Percentiles rank a stretch among this genome's conserved stretches.
Conservation (phyloP, 2,797 vertebrate genomes). For the Falco novaeseelandiae region DNA sequence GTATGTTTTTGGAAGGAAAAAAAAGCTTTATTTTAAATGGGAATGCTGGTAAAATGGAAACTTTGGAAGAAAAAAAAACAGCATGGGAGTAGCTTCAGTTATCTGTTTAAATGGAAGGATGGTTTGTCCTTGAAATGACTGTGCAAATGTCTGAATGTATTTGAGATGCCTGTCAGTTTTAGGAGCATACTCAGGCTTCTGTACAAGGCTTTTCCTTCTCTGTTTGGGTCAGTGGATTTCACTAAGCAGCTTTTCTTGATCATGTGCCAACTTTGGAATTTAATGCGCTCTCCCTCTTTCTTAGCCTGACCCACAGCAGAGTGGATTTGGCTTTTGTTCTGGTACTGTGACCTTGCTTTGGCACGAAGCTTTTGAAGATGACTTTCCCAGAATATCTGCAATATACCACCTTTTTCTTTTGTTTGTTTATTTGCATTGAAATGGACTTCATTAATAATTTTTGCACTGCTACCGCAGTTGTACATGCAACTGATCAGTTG, state of each 20-base stretch:
- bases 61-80: not conserved
- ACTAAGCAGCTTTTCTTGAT: conserved; percentile 51
- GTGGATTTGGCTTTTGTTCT: not conserved
- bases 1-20: fast-evolving
- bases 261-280: conserved; percentile 6
- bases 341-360: conserved; percentile 8
- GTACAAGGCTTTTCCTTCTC: not conserved
- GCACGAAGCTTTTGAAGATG: not conserved
- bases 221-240: conserved; percentile 28
- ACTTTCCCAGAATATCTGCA: not conserved
- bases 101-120: not conserved
- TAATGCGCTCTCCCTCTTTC: not conserved
- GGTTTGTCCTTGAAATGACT: not conserved
- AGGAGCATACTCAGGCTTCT: not conserved
- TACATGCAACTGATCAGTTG: not conserved
- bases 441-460: not conserved
- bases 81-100: not conserved
- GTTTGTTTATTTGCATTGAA: not conserved
- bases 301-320: not conserved
- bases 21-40: not conserved
- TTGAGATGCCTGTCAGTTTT: not conserved
- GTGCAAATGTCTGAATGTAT: not conserved
- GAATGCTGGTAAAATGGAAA: not conserved
- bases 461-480: not conserved
- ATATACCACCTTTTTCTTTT: not conserved